Evolutionary conservation across 2,113 vertebrate species (phyloP).

Genomic region (Agapornis roseicollis): DNA sequence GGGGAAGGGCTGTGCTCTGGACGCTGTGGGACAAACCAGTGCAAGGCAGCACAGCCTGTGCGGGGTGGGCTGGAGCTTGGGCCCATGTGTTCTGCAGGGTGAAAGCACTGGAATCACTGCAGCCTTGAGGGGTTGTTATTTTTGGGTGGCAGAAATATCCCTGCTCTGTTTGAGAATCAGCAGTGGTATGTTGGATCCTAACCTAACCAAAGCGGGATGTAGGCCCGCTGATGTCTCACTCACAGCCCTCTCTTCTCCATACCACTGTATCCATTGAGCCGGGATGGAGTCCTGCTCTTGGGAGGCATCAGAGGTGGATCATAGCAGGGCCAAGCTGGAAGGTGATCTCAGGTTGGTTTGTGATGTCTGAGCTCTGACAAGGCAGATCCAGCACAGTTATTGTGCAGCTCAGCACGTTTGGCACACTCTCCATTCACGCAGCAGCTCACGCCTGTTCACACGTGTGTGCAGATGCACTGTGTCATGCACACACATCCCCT

Average conservation of each 20-base stretch:
- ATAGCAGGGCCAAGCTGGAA: background rate
- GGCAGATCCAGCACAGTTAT: fast-evolving
- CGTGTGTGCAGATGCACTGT: background rate
- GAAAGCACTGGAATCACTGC: background rate
- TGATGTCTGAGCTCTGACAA: background rate
- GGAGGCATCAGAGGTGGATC: background rate
- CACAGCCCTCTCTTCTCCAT: background rate
- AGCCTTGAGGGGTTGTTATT: background rate
- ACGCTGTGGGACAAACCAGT: background rate
- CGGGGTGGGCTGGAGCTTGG: background rate
- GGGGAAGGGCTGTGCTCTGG: background rate
- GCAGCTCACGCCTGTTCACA: background rate
- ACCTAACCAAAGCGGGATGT: background rate
- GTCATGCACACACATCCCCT: background rate
- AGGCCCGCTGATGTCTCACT: background rate
- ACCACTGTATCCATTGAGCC: background rate
- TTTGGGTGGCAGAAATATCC: background rate
- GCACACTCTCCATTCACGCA: background rate
- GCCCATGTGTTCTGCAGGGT: background rate
- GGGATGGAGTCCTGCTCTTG: background rate
- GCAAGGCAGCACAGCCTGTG: background rate
- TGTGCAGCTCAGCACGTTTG: fast-evolving
- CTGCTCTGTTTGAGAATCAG: background rate
- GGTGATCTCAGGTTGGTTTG: background rate
- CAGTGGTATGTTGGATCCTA: background rate